These are phyloP conservation scores for Netelia fuscicornis DNA, from an alignment of 2,888 invertebrate species.

Conservation along the genomic window DNA sequence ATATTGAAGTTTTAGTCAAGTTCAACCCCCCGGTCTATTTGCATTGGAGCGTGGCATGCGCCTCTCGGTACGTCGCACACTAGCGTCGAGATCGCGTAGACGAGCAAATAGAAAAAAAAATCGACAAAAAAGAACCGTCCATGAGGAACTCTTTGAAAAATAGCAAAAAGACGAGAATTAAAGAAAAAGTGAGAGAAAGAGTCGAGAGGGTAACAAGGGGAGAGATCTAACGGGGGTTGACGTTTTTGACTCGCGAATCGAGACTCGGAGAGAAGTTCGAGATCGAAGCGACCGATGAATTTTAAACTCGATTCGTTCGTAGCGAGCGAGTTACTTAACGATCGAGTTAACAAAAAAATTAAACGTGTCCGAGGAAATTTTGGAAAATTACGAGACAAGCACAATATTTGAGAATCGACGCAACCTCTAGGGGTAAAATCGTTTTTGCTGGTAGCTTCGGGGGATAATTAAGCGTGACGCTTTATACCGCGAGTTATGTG, in stretches of 20 bases:
- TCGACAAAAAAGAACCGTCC: constrained; percentile 17
- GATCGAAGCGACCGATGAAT: no score
- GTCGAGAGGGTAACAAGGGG: constrained; percentile 48
- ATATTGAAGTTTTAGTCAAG: constrained; percentile 82
- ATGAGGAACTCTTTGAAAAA: constrained; percentile 12
- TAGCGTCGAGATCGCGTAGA: constrained; percentile 53
- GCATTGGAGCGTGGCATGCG: constrained; percentile 74
- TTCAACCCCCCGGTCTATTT: constrained; percentile 80
- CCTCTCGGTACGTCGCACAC: constrained; percentile 47
- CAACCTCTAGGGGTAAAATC: neutral
- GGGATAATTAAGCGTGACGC: constrained; percentile 78
- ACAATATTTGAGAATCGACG: constrained; percentile 57
- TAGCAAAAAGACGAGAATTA: constrained; percentile 55
- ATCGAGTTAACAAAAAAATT: no score
- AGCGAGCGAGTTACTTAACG: no score
- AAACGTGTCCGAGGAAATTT: neutral
- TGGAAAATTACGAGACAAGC: constrained; percentile 58
- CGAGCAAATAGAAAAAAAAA: constrained; percentile 60
- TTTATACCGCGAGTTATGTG: constrained; percentile 41
- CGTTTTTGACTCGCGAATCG: constrained; percentile 34
- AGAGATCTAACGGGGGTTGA: neutral
- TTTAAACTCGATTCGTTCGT: no score
- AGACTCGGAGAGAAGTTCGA: constrained; percentile 13
- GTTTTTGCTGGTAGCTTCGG: constrained; percentile 60
- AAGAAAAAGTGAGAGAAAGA: constrained; percentile 65